phyloP scores from a whole-genome alignment of 2,113 vertebrate species.

The Ancistrus triradiatus region DNA sequence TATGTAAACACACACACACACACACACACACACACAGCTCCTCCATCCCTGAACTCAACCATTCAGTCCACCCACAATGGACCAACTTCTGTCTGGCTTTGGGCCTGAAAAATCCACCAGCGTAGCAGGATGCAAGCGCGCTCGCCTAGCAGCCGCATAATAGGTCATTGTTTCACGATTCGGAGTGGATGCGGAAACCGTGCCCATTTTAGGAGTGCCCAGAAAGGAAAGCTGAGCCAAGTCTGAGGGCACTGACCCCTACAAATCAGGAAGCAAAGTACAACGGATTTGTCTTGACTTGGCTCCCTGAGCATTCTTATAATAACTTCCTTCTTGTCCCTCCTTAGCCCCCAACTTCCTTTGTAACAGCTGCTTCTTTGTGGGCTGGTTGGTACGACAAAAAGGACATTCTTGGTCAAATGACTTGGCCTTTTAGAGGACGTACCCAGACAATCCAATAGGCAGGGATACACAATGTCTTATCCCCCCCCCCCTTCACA shows the following conservation, averaged over 20 bases:
- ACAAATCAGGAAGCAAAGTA: slow-evolving; percentile 51
- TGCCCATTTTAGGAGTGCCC: slow-evolving; percentile 69
- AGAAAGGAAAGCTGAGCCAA: slow-evolving; percentile 56
- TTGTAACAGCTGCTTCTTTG: slow-evolving; percentile 14
- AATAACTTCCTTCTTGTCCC: slow-evolving; percentile 53
- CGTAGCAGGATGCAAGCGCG: slow-evolving; percentile 67
- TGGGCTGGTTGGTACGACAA: too few species aligned
- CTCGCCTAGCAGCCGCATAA: slow-evolving; percentile 62
- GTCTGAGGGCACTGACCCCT: slow-evolving; percentile 52
- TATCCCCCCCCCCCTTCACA: too few species aligned
- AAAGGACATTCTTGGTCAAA: too few species aligned
- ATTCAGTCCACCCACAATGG: slow-evolving; percentile 68
- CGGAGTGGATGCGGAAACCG: slow-evolving; percentile 64
- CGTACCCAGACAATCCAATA: too few species aligned
- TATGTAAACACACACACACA: slow-evolving; percentile 44
- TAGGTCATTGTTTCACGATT: slow-evolving; percentile 63
- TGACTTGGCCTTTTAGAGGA: too few species aligned
- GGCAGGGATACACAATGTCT: too few species aligned
- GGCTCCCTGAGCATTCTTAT: slow-evolving; percentile 45
- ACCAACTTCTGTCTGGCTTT: slow-evolving; percentile 67
- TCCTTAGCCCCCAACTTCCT: slow-evolving; percentile 36
- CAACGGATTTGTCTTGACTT: slow-evolving; percentile 52
- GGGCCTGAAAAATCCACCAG: slow-evolving; percentile 67
- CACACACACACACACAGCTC: slow-evolving; percentile 51
- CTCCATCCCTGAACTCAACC: slow-evolving; percentile 59